A percentile compares a stretch with the other conserved stretches of the same genome.
Evolutionary conservation across 37 sponge, comb jelly and placozoan genomes (phyloP).

Genomic region (Agelas oroides): DNA sequence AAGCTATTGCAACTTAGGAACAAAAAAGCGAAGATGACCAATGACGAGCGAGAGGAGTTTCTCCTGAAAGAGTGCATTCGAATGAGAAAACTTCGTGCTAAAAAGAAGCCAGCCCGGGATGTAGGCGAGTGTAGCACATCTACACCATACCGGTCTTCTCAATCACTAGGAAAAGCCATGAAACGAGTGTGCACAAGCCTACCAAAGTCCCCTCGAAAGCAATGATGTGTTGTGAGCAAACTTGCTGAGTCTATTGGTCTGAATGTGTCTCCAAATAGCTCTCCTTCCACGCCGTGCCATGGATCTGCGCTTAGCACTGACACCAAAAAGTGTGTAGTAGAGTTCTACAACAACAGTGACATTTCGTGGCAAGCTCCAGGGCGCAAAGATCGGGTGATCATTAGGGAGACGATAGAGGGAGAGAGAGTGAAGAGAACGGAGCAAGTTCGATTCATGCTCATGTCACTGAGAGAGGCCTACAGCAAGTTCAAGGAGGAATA

Average conservation of each 20-base stretch:
- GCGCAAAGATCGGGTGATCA: conserved; percentile 51
- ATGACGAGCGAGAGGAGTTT: conserved; percentile 1
- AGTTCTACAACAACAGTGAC: conserved; percentile 44
- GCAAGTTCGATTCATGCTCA: conserved; percentile 42
- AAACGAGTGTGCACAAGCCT: conserved; percentile 9
- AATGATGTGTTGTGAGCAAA: conserved; percentile 6
- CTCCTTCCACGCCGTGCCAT: too few relatives aligned
- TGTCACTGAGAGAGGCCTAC: conserved; percentile 51
- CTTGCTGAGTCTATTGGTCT: conserved; percentile 22
- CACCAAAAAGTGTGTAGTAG: conserved; percentile 2
- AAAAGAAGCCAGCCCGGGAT: neutral
- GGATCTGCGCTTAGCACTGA: conserved; percentile 18
- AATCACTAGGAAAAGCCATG: conserved; percentile 13
- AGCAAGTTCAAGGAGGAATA: conserved; percentile 39
- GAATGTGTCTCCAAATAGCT: conserved; percentile 1
- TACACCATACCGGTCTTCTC: conserved; percentile 10
- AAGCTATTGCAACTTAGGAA: neutral
- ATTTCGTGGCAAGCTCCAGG: conserved; percentile 58
- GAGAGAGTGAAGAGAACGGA: conserved; percentile 33
- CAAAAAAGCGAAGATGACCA: neutral
- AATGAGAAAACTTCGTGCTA: conserved; percentile 14
- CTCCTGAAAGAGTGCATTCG: conserved; percentile 5
- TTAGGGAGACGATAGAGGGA: conserved; percentile 26
- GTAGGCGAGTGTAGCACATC: neutral
- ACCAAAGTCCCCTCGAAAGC: conserved; percentile 25